Evolutionary conservation across 2,797 vertebrate genomes (phyloP).

Genomic region (Gambelia wislizenii): DNA sequence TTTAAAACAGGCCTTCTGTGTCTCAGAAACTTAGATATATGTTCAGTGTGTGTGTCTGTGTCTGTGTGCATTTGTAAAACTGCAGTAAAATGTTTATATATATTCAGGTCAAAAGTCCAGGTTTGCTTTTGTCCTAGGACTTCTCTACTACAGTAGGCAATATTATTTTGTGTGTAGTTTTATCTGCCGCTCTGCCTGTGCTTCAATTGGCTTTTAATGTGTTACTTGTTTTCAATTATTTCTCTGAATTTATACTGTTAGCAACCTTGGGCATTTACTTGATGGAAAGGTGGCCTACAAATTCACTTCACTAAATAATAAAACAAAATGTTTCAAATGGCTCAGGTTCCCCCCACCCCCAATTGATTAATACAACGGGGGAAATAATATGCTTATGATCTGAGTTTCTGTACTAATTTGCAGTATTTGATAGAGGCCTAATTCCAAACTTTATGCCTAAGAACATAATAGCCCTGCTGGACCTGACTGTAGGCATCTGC

Average conservation of each 20-base stretch:
- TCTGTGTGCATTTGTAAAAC: background rate
- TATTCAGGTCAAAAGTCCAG: background rate
- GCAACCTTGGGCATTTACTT: background rate
- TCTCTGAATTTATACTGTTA: background rate
- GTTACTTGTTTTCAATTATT: background rate
- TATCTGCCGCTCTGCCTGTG: background rate
- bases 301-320: background rate
- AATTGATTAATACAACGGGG: too few species aligned
- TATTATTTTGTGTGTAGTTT: background rate
- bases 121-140: background rate
- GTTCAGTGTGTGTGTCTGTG: background rate
- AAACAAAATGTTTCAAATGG: background rate
- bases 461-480: background rate
- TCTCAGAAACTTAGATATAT: background rate
- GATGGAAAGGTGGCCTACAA: background rate
- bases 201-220: background rate
- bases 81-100: background rate
- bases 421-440: background rate
- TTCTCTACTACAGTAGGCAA: too few species aligned
- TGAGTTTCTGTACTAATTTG: background rate
- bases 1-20: background rate
- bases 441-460: background rate
- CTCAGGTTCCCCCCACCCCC: too few species aligned
- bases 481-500: background rate
- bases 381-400: background rate